Base-by-base conservation (phyloP, 2,888 invertebrate species). In the Cheilosia vernalis region DNA sequence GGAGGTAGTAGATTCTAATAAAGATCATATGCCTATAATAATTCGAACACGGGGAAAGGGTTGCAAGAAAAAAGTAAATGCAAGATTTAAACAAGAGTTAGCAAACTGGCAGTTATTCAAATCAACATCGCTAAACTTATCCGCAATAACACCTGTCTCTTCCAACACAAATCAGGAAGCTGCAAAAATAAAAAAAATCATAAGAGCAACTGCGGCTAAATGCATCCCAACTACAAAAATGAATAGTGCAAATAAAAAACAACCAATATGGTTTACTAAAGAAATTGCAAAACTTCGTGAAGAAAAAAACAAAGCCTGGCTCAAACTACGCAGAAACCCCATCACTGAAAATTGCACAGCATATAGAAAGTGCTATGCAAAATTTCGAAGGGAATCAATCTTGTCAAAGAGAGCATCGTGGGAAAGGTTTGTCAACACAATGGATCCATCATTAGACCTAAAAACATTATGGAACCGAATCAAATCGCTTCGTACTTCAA, bases 121-220 rank as follows among this genome's bases (percentile, higher is more conserved):
- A n/a, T 4, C 37, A 4, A 40, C 53, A 37, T 40, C 66, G 10
- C 53, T 24, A 1, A 5, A 2, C 1, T 24, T 64, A 5, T 13
- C 47, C 2, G 17, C 9, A 5, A 17, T 19, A 24, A 42, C 21
- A 1, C 66, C 51, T 21, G 5, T 53, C n/a, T 53, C 66, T 15
- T 17, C 13, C 9, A 56, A 55, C 42, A 70, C 9, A 1, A 51
- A 60, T 15, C 40, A 51, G 6, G 42, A 61, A 27, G 53, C 61
- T 7, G 17, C 72, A 2, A 72, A 53, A 53, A 19, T 53, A 10
- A 72, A 72, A 40, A 72, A 61, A 27, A 72, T 53, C 19, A 53
- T 53, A 2, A 72, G 61, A 61, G 42, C 42, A 4, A 61, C 72
- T 2, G 60, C 72, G 27, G 33, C 72, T 4, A 72, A 51, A 53